Evolutionary conservation across 2,113 vertebrate genomes (phyloP), one percentile per base, ranked within the genome.

Genomic region (Eublepharis macularius): DNA sequence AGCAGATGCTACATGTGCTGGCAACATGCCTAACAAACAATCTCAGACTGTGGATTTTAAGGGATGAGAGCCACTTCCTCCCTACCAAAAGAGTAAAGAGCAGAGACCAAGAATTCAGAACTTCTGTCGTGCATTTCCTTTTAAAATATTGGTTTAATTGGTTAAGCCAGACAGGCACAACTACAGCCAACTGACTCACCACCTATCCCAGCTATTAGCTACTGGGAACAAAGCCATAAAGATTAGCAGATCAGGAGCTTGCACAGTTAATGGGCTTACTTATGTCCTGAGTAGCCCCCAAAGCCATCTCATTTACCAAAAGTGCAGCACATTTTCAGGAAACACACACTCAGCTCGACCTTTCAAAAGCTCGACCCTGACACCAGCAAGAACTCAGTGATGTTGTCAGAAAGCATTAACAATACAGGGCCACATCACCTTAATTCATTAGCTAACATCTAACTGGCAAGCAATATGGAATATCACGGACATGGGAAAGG

Each of bases 111-210:
- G 43, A 39, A 84, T 76, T 51, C 45, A 34, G 29, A 63, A 75
- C 14, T 68, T 63, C 60, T 39, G 11, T 21, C 60, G 51, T 17
- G 65, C 19, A 19, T 80, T 88, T 88, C 86, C 69, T 82, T 66
- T 85, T 89, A 86, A 90, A 51, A 87, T 47, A 6, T 79, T 65
- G 0, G 0, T 73, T 85, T 85, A 70, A 51, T 83, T 86, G 76
- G 81, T 41, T 81, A 86, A 81, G 81, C n/a, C 1, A 0, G 13
- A 79, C 19, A 81, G 80, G 82, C 82, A 83, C 17, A 81, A 66
- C 34, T 66, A 76, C 34, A 86, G 68, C 17, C 29, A 45, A 76
- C 2, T 45, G 63, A 82, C 60, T 85, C 86, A 84, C 57, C 77
- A 82, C 65, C 65, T 1, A 0, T 80, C 51, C 14, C 70, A 75